Evolutionary conservation across 2,113 vertebrate genomes (phyloP).

Genomic region (Larimichthys polyactis): DNA sequence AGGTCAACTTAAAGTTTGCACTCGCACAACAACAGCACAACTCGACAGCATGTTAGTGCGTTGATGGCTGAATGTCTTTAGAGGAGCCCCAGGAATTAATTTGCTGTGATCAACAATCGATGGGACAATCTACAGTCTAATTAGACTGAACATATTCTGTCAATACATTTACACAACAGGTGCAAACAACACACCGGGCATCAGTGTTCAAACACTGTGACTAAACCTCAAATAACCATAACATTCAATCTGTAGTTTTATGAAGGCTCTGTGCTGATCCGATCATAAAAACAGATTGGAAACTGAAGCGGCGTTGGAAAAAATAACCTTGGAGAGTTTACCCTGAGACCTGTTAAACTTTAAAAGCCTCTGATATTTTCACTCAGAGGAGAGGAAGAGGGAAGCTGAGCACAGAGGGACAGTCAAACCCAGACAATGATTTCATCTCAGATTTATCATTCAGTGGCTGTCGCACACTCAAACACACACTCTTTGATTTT

Average conservation of each 20-base stretch:
- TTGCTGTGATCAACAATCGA: slow-evolving; percentile 28
- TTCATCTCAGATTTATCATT: slow-evolving; percentile 49
- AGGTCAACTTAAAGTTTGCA: background rate
- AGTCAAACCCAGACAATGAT: slow-evolving; percentile 33
- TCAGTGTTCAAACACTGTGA: background rate
- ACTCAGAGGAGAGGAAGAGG: slow-evolving; percentile 2
- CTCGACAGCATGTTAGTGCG: too few relatives aligned
- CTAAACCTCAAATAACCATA: slow-evolving; percentile 15
- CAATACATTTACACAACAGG: slow-evolving; percentile 10
- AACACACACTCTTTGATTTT: slow-evolving; percentile 10
- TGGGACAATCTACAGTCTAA: slow-evolving; percentile 26
- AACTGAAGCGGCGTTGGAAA: slow-evolving; percentile 6
- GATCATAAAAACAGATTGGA: slow-evolving; percentile 34
- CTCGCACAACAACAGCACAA: background rate
- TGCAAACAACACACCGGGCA: background rate
- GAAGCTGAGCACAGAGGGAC: slow-evolving; percentile 32
- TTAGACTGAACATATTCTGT: slow-evolving; percentile 22
- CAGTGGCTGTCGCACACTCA: background rate
- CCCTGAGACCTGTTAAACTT: slow-evolving; percentile 35
- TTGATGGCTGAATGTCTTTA: background rate
- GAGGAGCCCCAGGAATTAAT: slow-evolving; percentile 35
- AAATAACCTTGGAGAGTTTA: slow-evolving; percentile 45
- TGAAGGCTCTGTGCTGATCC: background rate
- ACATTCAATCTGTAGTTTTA: background rate
- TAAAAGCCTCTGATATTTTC: slow-evolving; percentile 41